phyloP scores from a whole-genome alignment of 2,888 invertebrate species.

The Melieria crassipennis region DNA sequence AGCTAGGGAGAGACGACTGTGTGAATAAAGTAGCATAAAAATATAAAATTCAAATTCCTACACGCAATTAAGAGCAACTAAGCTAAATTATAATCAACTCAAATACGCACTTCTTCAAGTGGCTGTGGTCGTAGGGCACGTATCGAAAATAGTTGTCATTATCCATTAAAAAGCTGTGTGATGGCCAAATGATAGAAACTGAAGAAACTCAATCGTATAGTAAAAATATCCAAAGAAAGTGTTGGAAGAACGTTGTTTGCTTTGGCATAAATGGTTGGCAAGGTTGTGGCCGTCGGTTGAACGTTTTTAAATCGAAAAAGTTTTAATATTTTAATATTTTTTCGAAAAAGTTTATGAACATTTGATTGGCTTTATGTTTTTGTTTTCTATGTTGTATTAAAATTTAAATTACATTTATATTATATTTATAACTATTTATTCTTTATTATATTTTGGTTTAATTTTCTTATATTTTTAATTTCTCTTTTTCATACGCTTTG shows the following conservation, averaged over 20 bases:
- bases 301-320: no score
- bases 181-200: neutral
- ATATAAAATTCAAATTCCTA: neutral
- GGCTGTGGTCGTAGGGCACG: conserved; percentile 61
- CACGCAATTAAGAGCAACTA: neutral
- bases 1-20: neutral
- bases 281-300: neutral
- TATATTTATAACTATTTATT: no score
- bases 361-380: no score
- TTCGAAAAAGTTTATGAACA: no score
- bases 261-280: neutral
- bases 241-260: neutral
- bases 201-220: neutral
- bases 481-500: no score
- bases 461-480: no score
- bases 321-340: no score
- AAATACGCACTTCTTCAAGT: conserved; percentile 62
- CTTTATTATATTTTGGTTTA: no score
- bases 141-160: conserved; percentile 59
- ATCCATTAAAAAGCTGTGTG: conserved; percentile 53
- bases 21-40: conserved; percentile 5
- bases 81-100: neutral
- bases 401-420: no score
- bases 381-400: no score
- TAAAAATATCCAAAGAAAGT: neutral